Conservation (phyloP, 1,140 invertebrate species). For the Solenopsis fugax region DNA sequence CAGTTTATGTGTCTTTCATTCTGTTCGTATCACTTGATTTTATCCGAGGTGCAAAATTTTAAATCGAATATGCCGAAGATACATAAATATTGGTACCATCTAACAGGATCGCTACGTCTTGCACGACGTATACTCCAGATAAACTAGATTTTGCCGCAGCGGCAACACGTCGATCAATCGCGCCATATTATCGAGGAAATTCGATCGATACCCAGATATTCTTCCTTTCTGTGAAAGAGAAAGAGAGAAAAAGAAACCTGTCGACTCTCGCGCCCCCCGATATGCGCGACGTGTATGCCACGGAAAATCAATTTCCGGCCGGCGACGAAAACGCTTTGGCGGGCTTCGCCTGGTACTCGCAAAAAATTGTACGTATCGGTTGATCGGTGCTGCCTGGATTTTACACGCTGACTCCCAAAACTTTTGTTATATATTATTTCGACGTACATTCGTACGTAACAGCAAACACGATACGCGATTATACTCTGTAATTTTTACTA, state of each 20-base stretch:
- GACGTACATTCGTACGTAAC: not conserved
- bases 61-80: slow-evolving; percentile 15
- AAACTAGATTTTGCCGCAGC: slow-evolving; percentile 35
- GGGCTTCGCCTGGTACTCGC: slow-evolving; percentile 30
- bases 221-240: slow-evolving; percentile 44
- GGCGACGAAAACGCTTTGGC: slow-evolving; percentile 63
- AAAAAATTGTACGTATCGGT: slow-evolving; percentile 54
- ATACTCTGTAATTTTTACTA: not conserved
- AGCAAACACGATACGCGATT: not conserved
- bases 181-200: slow-evolving; percentile 67
- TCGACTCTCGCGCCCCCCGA: slow-evolving; percentile 44
- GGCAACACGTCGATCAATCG: slow-evolving; percentile 69
- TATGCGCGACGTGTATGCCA: slow-evolving; percentile 62
- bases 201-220: slow-evolving; percentile 70
- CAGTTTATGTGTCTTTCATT: not conserved
- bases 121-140: slow-evolving; percentile 30
- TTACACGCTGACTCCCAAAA: slow-evolving; percentile 50
- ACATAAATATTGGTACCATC: slow-evolving; percentile 35
- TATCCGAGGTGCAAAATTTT: not conserved
- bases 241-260: slow-evolving; percentile 33
- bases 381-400: slow-evolving; percentile 65
- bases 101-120: slow-evolving; percentile 19
- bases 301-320: slow-evolving; percentile 72
- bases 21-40: not conserved
- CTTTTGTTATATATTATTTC: not conserved